Percentiles rank a stretch among this genome's conserved stretches.
Conservation (phyloP, 92 coral and sea anemone species). For the Porites rus region DNA sequence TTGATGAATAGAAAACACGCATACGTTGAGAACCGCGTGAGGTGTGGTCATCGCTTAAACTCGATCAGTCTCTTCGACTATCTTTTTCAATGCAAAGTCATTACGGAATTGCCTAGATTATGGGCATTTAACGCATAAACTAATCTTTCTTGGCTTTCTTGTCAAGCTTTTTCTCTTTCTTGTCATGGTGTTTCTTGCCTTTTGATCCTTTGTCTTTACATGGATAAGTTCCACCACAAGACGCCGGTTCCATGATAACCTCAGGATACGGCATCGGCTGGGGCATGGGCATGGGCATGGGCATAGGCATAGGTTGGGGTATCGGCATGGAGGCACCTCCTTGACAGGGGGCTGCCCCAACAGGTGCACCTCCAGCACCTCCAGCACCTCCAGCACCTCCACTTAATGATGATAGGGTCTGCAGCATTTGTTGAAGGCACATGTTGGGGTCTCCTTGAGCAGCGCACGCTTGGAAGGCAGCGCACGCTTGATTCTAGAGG, state of each 20-base stretch:
- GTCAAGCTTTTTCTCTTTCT: not conserved
- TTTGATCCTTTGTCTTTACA: slow-evolving; percentile 33
- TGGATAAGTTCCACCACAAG: slow-evolving; percentile 49
- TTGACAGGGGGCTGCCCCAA: slow-evolving; percentile 15
- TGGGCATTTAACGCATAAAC: not conserved
- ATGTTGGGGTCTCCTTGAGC: slow-evolving; percentile 23
- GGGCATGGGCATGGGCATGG: slow-evolving; percentile 24
- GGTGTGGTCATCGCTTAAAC: too few species aligned
- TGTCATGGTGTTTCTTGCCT: slow-evolving; percentile 14
- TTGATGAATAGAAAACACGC: too few species aligned
- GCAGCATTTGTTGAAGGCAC: slow-evolving; percentile 42
- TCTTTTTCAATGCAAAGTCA: not conserved
- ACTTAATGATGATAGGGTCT: not conserved
- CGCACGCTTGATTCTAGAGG: slow-evolving; percentile 25
- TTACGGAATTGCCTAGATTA: too few species aligned
- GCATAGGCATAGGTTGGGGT: slow-evolving; percentile 27
- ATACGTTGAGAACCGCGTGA: too few species aligned
- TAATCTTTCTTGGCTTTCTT: not conserved
- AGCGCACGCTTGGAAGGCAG: slow-evolving; percentile 29
- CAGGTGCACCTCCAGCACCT: not conserved
- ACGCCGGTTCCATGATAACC: slow-evolving; percentile 24
- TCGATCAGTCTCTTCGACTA: not conserved
- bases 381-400: not conserved
- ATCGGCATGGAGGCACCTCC: not conserved
- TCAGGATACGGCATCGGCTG: slow-evolving; percentile 8